A percentile compares a stretch with the other conserved stretches of the same genome.
Conservation (phyloP, 2,797 vertebrate species). For the Peromyscus nudipes region DNA sequence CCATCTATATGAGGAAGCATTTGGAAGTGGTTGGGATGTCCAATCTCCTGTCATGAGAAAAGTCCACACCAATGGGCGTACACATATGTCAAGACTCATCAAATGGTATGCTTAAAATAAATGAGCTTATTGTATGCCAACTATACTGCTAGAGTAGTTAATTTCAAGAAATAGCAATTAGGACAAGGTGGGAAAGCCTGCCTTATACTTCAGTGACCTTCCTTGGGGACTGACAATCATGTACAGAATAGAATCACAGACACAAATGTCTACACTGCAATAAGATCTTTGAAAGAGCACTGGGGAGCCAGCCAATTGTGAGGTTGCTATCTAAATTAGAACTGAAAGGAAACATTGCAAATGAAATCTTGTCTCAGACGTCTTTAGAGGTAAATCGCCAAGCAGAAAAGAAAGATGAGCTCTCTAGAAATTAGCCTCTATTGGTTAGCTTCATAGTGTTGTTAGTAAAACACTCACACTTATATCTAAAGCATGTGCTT, state of each 20-base stretch:
- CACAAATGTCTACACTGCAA: neutral
- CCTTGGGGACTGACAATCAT: neutral
- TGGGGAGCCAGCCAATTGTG: neutral
- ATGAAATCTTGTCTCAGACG: neutral
- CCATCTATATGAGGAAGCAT: neutral
- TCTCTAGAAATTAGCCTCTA: neutral
- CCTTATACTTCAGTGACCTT: neutral
- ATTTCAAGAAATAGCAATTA: conserved; percentile 30
- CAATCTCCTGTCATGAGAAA: neutral
- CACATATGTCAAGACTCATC: conserved; percentile 28
- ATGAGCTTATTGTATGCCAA: neutral
- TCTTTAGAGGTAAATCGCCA: neutral
- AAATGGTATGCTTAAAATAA: conserved; percentile 32
- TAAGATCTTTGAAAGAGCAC: neutral
- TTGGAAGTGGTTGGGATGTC: neutral
- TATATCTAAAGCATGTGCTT: neutral
- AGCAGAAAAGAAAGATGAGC: neutral
- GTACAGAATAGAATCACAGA: neutral
- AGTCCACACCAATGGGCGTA: neutral
- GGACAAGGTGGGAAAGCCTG: neutral
- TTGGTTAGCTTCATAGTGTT: neutral
- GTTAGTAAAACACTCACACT: neutral
- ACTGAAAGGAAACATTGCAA: neutral
- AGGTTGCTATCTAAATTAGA: neutral
- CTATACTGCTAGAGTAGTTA: neutral